Percentiles rank a stretch among this genome's conserved stretches.
phyloP scores from a whole-genome alignment of 1,140 invertebrate species.

The Chionoecetes opilio region DNA sequence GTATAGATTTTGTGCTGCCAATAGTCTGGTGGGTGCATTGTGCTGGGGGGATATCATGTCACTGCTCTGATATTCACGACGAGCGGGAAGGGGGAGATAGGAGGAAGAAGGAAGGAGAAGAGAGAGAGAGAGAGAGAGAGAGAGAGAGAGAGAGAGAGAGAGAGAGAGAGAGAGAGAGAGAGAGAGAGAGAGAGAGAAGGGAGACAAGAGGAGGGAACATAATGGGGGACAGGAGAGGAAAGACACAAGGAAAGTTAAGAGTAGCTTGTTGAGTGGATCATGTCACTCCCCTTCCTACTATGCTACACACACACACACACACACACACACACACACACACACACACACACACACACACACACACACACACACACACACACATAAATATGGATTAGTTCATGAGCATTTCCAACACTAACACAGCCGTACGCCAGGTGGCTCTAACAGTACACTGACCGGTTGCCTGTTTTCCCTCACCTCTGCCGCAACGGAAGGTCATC shows the following conservation, averaged over 20 bases:
- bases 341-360: neutral
- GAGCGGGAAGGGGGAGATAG: neutral
- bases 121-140: too few species aligned
- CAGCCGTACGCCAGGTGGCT: neutral
- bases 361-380: constrained; percentile 25
- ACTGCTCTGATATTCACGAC: neutral
- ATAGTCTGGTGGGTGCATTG: neutral
- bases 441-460: neutral
- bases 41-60: neutral
- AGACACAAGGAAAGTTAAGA: neutral
- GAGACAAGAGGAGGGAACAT: neutral
- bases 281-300: neutral
- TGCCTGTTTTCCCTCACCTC: neutral
- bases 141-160: neutral
- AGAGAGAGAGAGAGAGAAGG: neutral
- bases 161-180: neutral
- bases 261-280: neutral
- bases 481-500: neutral
- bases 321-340: constrained; percentile 7
- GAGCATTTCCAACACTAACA: neutral
- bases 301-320: constrained; percentile 4
- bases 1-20: neutral
- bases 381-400: neutral
- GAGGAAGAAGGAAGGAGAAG: too few species aligned
- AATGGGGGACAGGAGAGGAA: neutral